These are phyloP conservation scores for Parnassius glacialis DNA, from an alignment of 2,888 invertebrate species.

Conservation along the genomic window DNA sequence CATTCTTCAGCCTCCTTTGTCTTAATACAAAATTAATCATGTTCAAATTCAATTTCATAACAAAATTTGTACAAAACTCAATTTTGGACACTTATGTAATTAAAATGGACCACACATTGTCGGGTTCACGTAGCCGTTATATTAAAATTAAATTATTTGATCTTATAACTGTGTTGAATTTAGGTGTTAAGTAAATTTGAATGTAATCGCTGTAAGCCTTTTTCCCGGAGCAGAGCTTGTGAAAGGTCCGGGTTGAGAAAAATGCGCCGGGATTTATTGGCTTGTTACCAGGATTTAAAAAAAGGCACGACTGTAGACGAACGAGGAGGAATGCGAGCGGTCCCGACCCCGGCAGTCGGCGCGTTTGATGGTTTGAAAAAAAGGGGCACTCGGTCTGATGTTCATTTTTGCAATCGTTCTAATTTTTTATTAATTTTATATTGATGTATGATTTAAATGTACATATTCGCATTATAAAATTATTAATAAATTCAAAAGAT, in stretches of 20 bases:
- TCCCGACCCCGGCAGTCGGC: slow-evolving; percentile 46
- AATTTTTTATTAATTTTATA: slow-evolving; percentile 47
- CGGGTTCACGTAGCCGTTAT: slow-evolving; percentile 51
- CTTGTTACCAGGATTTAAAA: slow-evolving; percentile 79
- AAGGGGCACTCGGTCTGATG: slow-evolving; percentile 54
- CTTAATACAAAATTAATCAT: slow-evolving; percentile 57
- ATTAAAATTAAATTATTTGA: slow-evolving; percentile 70
- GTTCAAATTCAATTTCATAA: slow-evolving; percentile 64
- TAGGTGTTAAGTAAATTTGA: slow-evolving; percentile 81
- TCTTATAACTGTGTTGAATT: slow-evolving; percentile 74
- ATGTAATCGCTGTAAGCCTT: slow-evolving; percentile 78
- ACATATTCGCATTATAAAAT: too few relatives aligned
- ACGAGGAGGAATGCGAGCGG: slow-evolving; percentile 58
- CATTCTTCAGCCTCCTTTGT: slow-evolving; percentile 41
- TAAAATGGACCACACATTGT: slow-evolving; percentile 55
- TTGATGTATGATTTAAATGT: slow-evolving; percentile 24
- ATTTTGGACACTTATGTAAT: slow-evolving; percentile 67
- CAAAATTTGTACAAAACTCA: slow-evolving; percentile 64
- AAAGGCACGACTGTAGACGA: slow-evolving; percentile 64
- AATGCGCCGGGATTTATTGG: slow-evolving; percentile 79
- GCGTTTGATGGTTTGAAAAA: slow-evolving; percentile 56
- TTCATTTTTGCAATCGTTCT: slow-evolving; percentile 67
- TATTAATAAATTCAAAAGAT: too few relatives aligned
- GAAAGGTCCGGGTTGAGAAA: slow-evolving; percentile 54
- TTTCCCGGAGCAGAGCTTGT: slow-evolving; percentile 50